Conservation (phyloP, 2,113 vertebrate species). For the Sander vitreus region DNA sequence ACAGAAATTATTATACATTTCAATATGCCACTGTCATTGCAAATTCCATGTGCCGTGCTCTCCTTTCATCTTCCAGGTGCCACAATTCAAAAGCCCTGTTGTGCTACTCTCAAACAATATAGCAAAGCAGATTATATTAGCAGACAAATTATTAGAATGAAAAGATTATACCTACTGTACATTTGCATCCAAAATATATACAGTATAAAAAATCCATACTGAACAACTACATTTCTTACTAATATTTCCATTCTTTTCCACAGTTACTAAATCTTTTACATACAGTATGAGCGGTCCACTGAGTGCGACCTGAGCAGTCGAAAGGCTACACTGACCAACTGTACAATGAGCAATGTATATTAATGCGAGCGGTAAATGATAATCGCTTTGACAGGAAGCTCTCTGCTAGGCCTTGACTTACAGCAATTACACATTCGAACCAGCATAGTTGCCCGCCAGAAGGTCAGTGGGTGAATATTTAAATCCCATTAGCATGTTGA, state of each 20-base stretch:
- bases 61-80: background rate
- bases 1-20: background rate
- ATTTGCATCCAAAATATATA: background rate
- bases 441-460: background rate
- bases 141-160: too few species aligned
- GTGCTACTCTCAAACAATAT: background rate
- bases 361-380: constrained; percentile 35
- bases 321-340: constrained; percentile 28
- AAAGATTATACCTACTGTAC: too few species aligned
- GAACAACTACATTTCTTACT: background rate
- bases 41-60: background rate
- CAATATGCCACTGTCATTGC: background rate
- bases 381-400: constrained; percentile 33
- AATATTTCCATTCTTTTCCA: background rate
- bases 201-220: background rate
- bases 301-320: background rate
- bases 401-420: constrained; percentile 39
- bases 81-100: background rate
- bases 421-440: constrained; percentile 15
- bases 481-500: constrained; percentile 48
- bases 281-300: background rate
- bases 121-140: too few species aligned
- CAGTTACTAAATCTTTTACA: background rate
- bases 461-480: constrained; percentile 62
- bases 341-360: constrained; percentile 32